These are phyloP conservation scores for Sebastes nivosus DNA, from an alignment of 2,797 vertebrate species.

Conservation along the genomic window DNA sequence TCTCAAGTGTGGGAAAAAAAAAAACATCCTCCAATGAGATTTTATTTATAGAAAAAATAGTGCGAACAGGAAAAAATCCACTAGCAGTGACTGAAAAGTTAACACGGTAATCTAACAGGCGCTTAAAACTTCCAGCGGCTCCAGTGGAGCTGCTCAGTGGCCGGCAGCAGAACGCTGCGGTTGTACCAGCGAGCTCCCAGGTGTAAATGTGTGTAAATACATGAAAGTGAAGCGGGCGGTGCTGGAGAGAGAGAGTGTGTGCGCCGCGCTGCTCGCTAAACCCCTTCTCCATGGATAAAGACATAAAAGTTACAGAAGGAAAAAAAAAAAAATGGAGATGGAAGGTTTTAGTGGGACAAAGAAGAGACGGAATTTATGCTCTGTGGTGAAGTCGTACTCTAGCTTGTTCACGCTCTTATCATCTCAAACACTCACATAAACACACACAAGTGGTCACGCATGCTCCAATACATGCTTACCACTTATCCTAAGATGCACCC, in stretches of 20 bases:
- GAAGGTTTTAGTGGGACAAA: constrained; percentile 24
- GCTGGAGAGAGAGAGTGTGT: background rate
- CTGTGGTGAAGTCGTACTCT: background rate
- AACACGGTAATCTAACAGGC: background rate
- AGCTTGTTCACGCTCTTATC: constrained; percentile 25
- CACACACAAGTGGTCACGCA: constrained; percentile 27
- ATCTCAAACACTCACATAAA: background rate
- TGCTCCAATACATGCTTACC: constrained; percentile 42
- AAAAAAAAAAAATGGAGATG: background rate
- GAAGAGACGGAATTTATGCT: constrained; percentile 17
- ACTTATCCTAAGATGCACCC: constrained; percentile 31
- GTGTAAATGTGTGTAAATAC: constrained; percentile 29
- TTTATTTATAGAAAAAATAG: constrained; percentile 4
- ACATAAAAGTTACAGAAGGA: constrained; percentile 41
- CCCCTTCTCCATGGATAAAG: constrained; percentile 48
- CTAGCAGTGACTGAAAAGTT: background rate
- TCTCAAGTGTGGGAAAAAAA: constrained; percentile 5
- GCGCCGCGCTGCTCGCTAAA: constrained; percentile 12
- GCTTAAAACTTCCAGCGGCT: constrained; percentile 17
- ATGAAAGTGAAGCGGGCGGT: background rate
- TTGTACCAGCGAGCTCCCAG: constrained; percentile 5
- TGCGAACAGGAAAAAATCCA: background rate
- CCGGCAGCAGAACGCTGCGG: background rate
- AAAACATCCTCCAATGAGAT: background rate
- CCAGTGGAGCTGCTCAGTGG: constrained; percentile 16